Percentiles rank a stretch among this genome's conserved stretches.
Conservation (phyloP, 1,140 invertebrate species). For the Forficula auricularia region DNA sequence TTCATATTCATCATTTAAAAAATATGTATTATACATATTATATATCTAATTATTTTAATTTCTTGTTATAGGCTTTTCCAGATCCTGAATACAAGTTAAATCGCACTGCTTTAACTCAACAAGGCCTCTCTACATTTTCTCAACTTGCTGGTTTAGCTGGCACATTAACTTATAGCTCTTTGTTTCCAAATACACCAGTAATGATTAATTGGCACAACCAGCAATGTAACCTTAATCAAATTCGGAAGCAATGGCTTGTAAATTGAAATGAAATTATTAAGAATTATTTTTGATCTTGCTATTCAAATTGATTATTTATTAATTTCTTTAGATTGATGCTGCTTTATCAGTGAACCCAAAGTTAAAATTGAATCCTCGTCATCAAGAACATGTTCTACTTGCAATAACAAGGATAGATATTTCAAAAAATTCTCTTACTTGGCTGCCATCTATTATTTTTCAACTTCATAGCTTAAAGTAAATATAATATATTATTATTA, state of each 20-base stretch:
- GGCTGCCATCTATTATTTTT: slow-evolving; percentile 67
- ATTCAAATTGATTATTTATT: too few relatives aligned
- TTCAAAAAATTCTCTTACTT: slow-evolving; percentile 70
- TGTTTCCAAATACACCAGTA: slow-evolving; percentile 71
- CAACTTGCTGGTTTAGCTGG: slow-evolving; percentile 38
- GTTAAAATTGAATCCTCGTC: slow-evolving; percentile 48
- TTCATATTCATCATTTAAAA: too few relatives aligned
- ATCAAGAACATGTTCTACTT: slow-evolving; percentile 54
- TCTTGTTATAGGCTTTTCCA: slow-evolving; percentile 38
- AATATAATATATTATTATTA: slow-evolving; percentile 14
- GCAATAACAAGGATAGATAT: slow-evolving; percentile 89
- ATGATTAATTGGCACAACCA: slow-evolving; percentile 92
- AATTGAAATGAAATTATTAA: too few relatives aligned
- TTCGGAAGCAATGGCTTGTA: slow-evolving; percentile 60
- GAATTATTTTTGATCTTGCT: too few relatives aligned
- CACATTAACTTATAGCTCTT: slow-evolving; percentile 53
- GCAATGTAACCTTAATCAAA: slow-evolving; percentile 44
- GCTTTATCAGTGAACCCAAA: slow-evolving; percentile 69
- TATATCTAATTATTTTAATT: too few relatives aligned
- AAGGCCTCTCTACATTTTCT: slow-evolving; percentile 34
- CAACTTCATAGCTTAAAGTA: slow-evolving; percentile 51
- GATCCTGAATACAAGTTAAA: slow-evolving; percentile 78
- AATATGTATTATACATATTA: too few relatives aligned
- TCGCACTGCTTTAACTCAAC: slow-evolving; percentile 56
- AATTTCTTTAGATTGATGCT: slow-evolving; percentile 36